Base-by-base conservation (phyloP, 2,888 invertebrate species). In the Ennomos fuscantarius region DNA sequence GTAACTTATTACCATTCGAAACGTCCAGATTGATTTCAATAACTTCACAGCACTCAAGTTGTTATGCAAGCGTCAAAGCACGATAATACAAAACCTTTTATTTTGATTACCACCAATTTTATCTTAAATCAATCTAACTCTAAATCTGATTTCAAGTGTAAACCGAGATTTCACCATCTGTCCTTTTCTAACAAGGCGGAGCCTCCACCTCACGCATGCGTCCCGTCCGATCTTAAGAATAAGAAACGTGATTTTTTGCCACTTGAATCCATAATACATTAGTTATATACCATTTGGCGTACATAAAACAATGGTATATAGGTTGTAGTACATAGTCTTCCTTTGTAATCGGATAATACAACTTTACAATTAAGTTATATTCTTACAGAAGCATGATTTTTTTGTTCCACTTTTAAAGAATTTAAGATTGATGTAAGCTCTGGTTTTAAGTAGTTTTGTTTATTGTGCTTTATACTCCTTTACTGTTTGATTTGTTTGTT, bases 161-260 rank as follows among this genome's bases (percentile, higher is more conserved):
- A 76, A 79, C 72, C 60, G 68, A 67, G 82, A 82, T 81, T 85
- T 74, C 61, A 53, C 61, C 62, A 61, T 72, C 76, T 75, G 76
- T 90, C 91, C 81, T 86, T 80, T 76, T 91, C 89, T 47, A 55
- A 43, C 65, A 63, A 83, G 91, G 91, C 88, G 91, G 74, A 78
- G 90, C 84, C 79, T 80, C 58, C 48, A 40, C 34, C 33, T 36
- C 68, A 84, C 89, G 89, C 91, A 91, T 89, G 91, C 91, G 84
- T 80, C 72, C 41, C 61, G 33, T 56, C 48, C 66, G 67, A 80
- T 86, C 89, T 89, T 87, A 87, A 90, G 89, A 89, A 87, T 86
- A 89, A 89, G 89, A 88, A 72, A 68, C 72, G 75, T 71, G 75
- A 75, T 79, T 82, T 85, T 84, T 82, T 84, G 83, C 78, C 64